Evolutionary conservation across 2,888 invertebrate genomes (phyloP), one percentile per base, ranked within the genome.

Genomic region (Lepidonotus clava): DNA sequence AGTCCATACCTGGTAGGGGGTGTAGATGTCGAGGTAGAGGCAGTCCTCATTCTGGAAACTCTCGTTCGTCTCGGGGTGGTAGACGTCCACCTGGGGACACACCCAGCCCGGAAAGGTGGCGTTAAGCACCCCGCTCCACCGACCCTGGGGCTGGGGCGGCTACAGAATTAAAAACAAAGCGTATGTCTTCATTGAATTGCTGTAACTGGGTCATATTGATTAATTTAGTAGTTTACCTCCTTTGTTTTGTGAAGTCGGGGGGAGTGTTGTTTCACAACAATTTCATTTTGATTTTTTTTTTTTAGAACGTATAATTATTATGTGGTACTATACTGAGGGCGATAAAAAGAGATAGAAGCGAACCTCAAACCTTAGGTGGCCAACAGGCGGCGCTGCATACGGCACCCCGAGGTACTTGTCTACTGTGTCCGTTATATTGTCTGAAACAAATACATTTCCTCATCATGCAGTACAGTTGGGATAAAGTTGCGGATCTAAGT

Each of bases 11-110:
- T 90, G 66, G 84, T 84, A 89, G 4, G 91, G 90, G 5, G 89
- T 66, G 86, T 87, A 91, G 46, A 91, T 80, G 84, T 91, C 88
- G 53, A 91, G 88, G 56, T 86, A 89, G 40, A 91, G 88, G 86
- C 91, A 91, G 86, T 91, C 90, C 85, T 91, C 90, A 51, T 80
- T 86, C 87, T 90, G 90, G 36, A 61, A 51, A n/a, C 14, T 32
- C 8, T 38, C 11, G 0, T 53, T 28, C 0, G 88, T 87, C 61
- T 84, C 88, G 1, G 83, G 34, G 76, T 86, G 83, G 85, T 86
- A 88, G n/a, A 67, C 34, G 34, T 46, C 53, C 18, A 85, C 40
- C 77, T 90, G 90, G 0, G 89, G 88, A 76, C 90, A 90, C 24
- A 87, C 89, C 32, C 53, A 77, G 34, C 87, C 71, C 36, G 67